Conservation (phyloP, 2,888 invertebrate genomes). For the Nebria brevicollis region DNA sequence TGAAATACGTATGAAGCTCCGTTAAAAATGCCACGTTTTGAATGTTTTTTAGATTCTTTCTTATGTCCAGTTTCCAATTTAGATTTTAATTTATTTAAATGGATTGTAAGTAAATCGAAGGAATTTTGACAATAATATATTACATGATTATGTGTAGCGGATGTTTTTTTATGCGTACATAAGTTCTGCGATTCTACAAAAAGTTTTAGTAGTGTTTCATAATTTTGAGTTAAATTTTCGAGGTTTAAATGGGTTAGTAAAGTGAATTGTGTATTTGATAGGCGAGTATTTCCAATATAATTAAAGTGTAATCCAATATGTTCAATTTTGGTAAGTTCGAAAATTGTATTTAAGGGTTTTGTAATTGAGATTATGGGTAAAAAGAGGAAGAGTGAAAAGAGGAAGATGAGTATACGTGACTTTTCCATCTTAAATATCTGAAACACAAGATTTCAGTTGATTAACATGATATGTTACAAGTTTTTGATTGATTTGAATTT, state of each 20-base stretch:
- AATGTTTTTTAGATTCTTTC: not conserved
- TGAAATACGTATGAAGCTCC: not conserved
- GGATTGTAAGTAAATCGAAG: not conserved
- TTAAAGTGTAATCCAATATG: not conserved
- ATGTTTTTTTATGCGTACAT: not conserved
- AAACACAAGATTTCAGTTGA: conserved; percentile 38
- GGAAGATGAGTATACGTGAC: not conserved
- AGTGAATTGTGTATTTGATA: conserved; percentile 2
- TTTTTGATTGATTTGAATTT: conserved; percentile 33
- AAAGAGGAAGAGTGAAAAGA: not conserved
- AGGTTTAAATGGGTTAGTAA: not conserved
- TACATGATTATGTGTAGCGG: not conserved
- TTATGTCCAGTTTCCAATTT: conserved; percentile 6
- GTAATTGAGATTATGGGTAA: not conserved
- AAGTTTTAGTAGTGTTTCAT: not conserved
- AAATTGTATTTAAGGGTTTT: not conserved
- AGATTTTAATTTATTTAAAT: not conserved
- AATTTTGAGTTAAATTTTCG: not conserved
- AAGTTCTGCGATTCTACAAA: not conserved
- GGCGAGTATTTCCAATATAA: not conserved
- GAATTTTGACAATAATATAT: not conserved
- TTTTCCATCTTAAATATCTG: conserved; percentile 24
- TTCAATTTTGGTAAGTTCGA: not conserved
- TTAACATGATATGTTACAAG: conserved; percentile 24
- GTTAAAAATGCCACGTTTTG: conserved; percentile 6